Evolutionary conservation across 1,140 invertebrate genomes (phyloP).

Genomic region (Episyrphus balteatus): DNA sequence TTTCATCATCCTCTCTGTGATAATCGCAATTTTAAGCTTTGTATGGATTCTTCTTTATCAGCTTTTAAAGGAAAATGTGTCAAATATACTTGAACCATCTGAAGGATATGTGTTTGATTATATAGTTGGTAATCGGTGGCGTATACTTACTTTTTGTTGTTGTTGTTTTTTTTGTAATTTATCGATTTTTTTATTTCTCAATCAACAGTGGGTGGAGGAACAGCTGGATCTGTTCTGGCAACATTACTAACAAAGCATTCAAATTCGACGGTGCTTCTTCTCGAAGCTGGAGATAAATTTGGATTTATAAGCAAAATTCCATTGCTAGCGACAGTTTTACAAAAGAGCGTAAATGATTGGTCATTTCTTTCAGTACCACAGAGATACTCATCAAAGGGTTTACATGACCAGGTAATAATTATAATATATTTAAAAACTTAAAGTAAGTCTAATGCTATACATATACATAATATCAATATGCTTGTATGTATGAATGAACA

Average conservation of each 20-base stretch:
- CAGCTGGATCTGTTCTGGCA: conserved; percentile 67
- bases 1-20: conserved; percentile 13
- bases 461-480: too few species aligned
- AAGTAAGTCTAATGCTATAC: too few species aligned
- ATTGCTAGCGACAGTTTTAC: conserved; percentile 50
- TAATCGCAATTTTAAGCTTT: conserved; percentile 15
- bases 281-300: conserved; percentile 62
- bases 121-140: conserved; percentile 19
- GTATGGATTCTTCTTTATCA: conserved; percentile 15
- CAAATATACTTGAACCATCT: conserved; percentile 15
- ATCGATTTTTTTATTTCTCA: neutral
- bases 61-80: conserved; percentile 15
- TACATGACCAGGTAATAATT: conserved; percentile 42
- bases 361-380: conserved; percentile 48
- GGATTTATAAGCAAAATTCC: conserved; percentile 48
- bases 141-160: neutral
- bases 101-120: conserved; percentile 24
- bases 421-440: neutral
- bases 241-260: conserved; percentile 49
- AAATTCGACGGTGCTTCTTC: conserved; percentile 48
- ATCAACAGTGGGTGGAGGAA: conserved; percentile 62
- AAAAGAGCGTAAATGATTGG: conserved; percentile 54
- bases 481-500: too few species aligned
- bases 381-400: conserved; percentile 50
- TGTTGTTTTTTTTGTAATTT: neutral